A percentile compares a stretch with the other conserved stretches of the same genome.
These are phyloP conservation scores for Todiramphus saurophagus DNA, from an alignment of 2,113 vertebrate species.

Conservation along the genomic window DNA sequence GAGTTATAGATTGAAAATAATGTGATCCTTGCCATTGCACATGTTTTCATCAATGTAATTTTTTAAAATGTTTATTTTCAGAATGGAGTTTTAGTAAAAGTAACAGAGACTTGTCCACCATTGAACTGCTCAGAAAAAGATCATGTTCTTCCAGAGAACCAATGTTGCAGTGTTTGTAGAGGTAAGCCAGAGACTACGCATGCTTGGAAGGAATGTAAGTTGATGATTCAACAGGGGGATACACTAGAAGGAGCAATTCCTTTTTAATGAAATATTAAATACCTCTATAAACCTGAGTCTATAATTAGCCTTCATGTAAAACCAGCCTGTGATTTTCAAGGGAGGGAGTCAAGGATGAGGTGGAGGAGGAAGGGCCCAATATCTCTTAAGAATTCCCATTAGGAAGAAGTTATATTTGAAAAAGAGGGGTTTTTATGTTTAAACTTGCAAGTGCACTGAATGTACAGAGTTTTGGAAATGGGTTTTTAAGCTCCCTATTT, in stretches of 20 bases:
- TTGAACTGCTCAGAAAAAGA: slow-evolving; percentile 89
- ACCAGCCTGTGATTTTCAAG: not conserved
- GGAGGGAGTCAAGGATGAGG: not conserved
- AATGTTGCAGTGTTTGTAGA: slow-evolving; percentile 93
- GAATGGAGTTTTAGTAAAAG: slow-evolving; percentile 87
- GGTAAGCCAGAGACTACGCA: slow-evolving; percentile 71
- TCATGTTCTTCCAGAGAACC: slow-evolving; percentile 87
- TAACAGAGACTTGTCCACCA: slow-evolving; percentile 84
- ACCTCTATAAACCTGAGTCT: not conserved
- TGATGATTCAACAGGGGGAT: not conserved
- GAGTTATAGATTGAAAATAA: not conserved
- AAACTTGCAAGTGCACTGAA: not conserved
- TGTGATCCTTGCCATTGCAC: not conserved
- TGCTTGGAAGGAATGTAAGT: not conserved
- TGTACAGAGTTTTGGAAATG: not conserved
- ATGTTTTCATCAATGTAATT: not conserved
- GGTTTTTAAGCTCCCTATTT: not conserved
- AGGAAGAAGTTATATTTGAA: not conserved
- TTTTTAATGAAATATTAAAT: not conserved
- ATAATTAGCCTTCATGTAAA: not conserved
- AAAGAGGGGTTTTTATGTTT: not conserved
- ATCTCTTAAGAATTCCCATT: not conserved
- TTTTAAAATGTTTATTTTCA: slow-evolving; percentile 63
- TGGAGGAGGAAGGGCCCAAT: not conserved
- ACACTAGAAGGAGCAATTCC: not conserved